These are phyloP conservation scores for Epinephelus fuscoguttatus DNA, from an alignment of 2,113 vertebrate genomes.

Conservation along the genomic window DNA sequence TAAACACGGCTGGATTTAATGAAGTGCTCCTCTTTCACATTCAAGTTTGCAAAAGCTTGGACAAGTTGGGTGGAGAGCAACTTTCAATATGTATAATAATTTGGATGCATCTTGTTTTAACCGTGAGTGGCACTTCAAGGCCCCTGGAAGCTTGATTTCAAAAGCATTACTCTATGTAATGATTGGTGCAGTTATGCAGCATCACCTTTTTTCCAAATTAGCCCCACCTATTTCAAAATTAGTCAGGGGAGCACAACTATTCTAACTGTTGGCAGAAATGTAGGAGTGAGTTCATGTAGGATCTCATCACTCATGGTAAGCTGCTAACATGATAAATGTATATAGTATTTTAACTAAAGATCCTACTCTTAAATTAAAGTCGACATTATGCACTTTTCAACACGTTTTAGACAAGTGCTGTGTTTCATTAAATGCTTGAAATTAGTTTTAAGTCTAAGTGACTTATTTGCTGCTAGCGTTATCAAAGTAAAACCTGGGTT, in stretches of 20 bases:
- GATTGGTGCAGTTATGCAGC: neutral
- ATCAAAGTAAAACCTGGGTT: slow-evolving; percentile 19
- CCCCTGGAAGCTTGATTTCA: neutral
- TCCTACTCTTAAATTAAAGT: neutral
- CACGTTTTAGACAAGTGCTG: neutral
- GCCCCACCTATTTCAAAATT: neutral
- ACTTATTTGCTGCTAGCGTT: neutral
- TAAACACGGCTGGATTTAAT: neutral
- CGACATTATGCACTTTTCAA: slow-evolving; percentile 4
- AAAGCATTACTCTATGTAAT: neutral
- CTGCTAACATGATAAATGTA: neutral
- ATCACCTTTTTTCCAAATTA: neutral
- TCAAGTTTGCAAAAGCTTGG: neutral
- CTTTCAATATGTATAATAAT: neutral
- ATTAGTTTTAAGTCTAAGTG: neutral
- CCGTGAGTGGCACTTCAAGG: neutral
- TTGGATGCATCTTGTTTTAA: neutral
- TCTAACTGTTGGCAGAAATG: neutral
- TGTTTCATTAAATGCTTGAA: neutral
- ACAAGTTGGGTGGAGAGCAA: neutral
- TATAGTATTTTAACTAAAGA: neutral
- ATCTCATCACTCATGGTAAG: neutral
- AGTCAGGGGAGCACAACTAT: too few relatives aligned
- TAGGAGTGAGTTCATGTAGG: neutral
- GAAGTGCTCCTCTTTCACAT: neutral